phyloP scores from a whole-genome alignment of 2,888 invertebrate species.

The Plagodis pulveraria region DNA sequence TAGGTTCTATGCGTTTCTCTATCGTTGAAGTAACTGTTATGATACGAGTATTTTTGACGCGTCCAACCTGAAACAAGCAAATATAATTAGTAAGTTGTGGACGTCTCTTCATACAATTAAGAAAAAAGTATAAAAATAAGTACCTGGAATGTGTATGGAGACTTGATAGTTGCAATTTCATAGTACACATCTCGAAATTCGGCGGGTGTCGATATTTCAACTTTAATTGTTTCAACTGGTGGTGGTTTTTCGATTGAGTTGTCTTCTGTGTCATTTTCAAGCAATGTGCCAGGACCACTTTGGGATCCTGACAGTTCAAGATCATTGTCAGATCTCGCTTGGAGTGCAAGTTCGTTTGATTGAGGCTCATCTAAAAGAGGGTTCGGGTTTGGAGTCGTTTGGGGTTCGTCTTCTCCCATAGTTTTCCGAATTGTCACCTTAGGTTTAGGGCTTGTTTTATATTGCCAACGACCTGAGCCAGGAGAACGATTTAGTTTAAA shows the following conservation, averaged over 20 bases:
- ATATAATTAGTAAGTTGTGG: neutral
- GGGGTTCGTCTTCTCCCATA: constrained; percentile 81
- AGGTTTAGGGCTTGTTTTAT: constrained; percentile 95
- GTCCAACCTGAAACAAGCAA: constrained; percentile 88
- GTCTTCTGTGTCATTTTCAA: constrained; percentile 87
- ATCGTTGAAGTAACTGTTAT: constrained; percentile 95
- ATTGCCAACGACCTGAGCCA: constrained; percentile 95
- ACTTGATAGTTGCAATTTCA: constrained; percentile 95
- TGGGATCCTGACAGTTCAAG: constrained; percentile 90
- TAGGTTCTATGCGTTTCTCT: constrained; percentile 90
- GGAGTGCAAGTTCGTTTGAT: constrained; percentile 83
- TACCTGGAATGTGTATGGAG: constrained; percentile 96
- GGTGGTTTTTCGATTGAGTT: constrained; percentile 87
- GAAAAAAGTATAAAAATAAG: constrained; percentile 21
- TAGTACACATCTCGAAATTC: constrained; percentile 94
- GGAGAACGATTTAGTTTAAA: constrained; percentile 93
- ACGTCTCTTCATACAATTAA: neutral
- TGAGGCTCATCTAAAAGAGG: constrained; percentile 73
- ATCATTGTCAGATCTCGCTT: constrained; percentile 86
- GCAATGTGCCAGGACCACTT: constrained; percentile 84
- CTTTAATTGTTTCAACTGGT: constrained; percentile 92
- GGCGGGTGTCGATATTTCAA: constrained; percentile 94
- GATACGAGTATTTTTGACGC: constrained; percentile 93
- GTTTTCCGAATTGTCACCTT: constrained; percentile 92
- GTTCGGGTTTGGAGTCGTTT: constrained; percentile 75